Conservation (phyloP, 1,140 invertebrate species). For the Carcinoscorpius rotundicauda region DNA sequence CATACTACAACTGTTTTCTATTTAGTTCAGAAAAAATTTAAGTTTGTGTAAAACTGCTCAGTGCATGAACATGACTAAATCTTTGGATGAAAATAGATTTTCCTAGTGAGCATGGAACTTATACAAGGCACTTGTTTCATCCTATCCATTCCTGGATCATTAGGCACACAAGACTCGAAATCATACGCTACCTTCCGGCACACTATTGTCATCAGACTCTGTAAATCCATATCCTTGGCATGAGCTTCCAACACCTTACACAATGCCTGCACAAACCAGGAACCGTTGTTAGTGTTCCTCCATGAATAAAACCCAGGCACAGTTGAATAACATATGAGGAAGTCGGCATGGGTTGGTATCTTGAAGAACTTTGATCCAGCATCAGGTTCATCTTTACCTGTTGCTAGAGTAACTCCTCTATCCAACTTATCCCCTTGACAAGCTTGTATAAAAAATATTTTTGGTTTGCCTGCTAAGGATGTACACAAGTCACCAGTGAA, state of each 20-base stretch:
- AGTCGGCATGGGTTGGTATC: constrained; percentile 87
- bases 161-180: constrained; percentile 35
- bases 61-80: no score
- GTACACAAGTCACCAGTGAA: constrained; percentile 79
- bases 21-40: no score
- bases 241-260: constrained; percentile 59
- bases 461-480: constrained; percentile 81
- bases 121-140: constrained; percentile 93
- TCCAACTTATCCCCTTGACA: constrained; percentile 80
- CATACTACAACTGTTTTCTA: no score
- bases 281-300: constrained; percentile 74
- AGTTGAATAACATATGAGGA: constrained; percentile 86
- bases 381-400: constrained; percentile 14
- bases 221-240: constrained; percentile 59
- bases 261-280: constrained; percentile 89
- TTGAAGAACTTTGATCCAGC: constrained; percentile 32
- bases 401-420: constrained; percentile 35
- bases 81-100: constrained; percentile 37
- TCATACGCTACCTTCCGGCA: constrained; percentile 44
- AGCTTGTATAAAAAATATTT: constrained; percentile 79
- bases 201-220: constrained; percentile 80
- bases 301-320: constrained; percentile 88
- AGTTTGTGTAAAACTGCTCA: no score
- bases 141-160: constrained; percentile 60
- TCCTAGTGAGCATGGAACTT: constrained; percentile 80